These are phyloP conservation scores for Acipenser transmontanus DNA, from an alignment of 2,797 vertebrate species.

Conservation along the genomic window DNA sequence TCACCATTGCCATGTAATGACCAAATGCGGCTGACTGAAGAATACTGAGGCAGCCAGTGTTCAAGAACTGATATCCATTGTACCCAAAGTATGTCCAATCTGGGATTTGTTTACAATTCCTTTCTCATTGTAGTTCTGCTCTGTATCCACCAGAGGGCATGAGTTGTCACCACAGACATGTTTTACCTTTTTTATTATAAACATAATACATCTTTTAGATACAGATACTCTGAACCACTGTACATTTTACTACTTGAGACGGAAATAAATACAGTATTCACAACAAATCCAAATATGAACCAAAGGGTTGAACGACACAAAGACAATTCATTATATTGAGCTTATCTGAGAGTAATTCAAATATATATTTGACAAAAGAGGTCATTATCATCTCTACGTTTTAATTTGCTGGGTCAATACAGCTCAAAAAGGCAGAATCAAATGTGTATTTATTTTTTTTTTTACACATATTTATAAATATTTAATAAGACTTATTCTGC, in stretches of 20 bases:
- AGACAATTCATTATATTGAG: too few species aligned
- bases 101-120: neutral
- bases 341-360: too few species aligned
- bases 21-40: conserved; percentile 38
- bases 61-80: neutral
- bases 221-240: neutral
- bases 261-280: neutral
- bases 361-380: too few species aligned
- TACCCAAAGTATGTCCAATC: neutral
- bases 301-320: too few species aligned
- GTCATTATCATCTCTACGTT: too few species aligned
- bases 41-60: conserved; percentile 43
- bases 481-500: too few species aligned
- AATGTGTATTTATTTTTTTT: too few species aligned
- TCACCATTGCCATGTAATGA: conserved; percentile 35
- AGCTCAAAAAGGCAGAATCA: too few species aligned
- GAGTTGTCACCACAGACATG: neutral
- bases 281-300: too few species aligned
- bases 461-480: too few species aligned
- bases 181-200: neutral
- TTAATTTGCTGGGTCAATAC: too few species aligned
- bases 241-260: neutral
- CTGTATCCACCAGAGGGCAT: neutral
- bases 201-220: neutral
- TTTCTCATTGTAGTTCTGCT: neutral